A percentile compares a stretch with the other conserved stretches of the same genome.
Conservation (phyloP, 2,113 vertebrate genomes). For the Australoheros scitulus region DNA sequence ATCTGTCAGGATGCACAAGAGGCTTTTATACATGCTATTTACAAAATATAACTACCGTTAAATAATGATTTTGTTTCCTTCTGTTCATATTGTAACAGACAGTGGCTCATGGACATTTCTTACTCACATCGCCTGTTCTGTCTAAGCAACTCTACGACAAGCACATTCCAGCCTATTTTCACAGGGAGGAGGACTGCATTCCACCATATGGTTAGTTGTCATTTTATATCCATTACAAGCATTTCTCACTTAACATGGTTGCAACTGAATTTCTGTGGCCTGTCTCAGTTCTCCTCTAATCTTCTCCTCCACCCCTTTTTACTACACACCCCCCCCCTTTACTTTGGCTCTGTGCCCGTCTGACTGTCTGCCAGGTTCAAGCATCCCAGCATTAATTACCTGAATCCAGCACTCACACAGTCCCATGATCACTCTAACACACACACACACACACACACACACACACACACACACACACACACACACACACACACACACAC, state of each 20-base stretch:
- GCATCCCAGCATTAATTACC: slow-evolving; percentile 70
- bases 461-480: no score
- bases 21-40: slow-evolving; percentile 29
- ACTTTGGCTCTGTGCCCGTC: slow-evolving; percentile 54
- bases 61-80: not conserved
- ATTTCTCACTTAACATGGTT: slow-evolving; percentile 33
- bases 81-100: not conserved
- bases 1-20: slow-evolving; percentile 44
- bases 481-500: not conserved
- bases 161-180: not conserved
- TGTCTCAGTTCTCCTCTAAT: slow-evolving; percentile 48
- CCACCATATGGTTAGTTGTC: slow-evolving; percentile 22
- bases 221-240: slow-evolving; percentile 33
- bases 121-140: not conserved
- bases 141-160: not conserved
- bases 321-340: slow-evolving; percentile 15
- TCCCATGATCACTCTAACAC: slow-evolving; percentile 52
- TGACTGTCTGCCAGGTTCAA: slow-evolving; percentile 62
- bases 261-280: slow-evolving; percentile 38
- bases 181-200: not conserved
- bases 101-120: not conserved
- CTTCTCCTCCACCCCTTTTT: slow-evolving; percentile 12
- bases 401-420: slow-evolving; percentile 54
- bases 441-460: no score
- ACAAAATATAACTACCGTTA: slow-evolving; percentile 6